Conservation (phyloP, 2,113 vertebrate genomes). For the Sardina pilchardus region DNA sequence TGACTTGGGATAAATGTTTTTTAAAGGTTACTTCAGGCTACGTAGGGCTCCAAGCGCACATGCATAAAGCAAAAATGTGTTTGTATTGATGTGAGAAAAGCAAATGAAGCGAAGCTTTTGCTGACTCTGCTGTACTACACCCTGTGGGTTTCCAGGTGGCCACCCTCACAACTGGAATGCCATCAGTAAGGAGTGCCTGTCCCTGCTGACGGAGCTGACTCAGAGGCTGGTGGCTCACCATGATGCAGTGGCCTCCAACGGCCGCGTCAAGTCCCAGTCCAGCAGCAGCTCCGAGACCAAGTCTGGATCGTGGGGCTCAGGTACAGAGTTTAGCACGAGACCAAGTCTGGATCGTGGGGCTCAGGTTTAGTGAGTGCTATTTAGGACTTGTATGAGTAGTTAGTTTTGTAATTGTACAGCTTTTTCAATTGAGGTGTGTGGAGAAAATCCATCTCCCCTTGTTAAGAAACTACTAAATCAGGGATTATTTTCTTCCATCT, state of each 20-base stretch:
- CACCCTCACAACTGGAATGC: constrained; percentile 94
- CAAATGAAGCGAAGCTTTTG: not conserved
- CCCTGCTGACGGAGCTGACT: constrained; percentile 83
- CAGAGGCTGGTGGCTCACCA: constrained; percentile 84
- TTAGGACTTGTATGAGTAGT: too few relatives aligned
- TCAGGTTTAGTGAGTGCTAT: constrained; percentile 57
- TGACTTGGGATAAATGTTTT: too few relatives aligned
- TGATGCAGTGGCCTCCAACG: constrained; percentile 87
- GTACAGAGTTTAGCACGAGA: constrained; percentile 59
- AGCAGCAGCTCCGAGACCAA: constrained; percentile 64
- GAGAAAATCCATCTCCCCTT: too few relatives aligned
- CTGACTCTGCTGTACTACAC: not conserved
- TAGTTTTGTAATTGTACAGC: too few relatives aligned
- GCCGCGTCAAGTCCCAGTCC: constrained; percentile 77
- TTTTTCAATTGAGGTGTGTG: too few relatives aligned
- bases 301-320: constrained; percentile 63
- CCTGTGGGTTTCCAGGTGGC: constrained; percentile 76
- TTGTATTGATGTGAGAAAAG: not conserved
- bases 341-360: constrained; percentile 62
- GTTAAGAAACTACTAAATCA: too few relatives aligned
- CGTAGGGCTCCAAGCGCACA: too few relatives aligned
- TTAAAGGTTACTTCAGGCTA: too few relatives aligned
- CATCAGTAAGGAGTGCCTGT: constrained; percentile 87
- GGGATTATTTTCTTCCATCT: too few relatives aligned
- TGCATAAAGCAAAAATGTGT: too few relatives aligned